Evolutionary conservation across 2,888 invertebrate species (phyloP).

Genomic region (Tachystola acroxantha): DNA sequence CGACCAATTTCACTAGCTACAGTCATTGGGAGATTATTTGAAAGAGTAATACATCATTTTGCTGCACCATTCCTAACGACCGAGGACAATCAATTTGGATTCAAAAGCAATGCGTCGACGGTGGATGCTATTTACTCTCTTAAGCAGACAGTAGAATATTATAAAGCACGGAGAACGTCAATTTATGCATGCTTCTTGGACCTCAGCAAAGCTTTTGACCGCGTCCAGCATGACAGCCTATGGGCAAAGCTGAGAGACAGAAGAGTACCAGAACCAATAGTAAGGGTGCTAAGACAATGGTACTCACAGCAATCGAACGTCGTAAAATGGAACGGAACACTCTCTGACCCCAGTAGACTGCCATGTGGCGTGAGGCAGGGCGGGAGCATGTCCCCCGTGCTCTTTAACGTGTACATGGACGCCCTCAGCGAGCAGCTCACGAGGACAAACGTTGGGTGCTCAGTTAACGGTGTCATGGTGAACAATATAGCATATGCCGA

Average conservation of each 20-base stretch:
- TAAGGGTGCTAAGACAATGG: background rate
- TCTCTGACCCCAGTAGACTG: background rate
- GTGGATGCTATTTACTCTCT: background rate
- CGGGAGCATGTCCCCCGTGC: background rate
- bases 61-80: background rate
- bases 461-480: background rate
- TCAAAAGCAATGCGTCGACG: background rate
- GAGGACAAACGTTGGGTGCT: background rate
- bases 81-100: background rate
- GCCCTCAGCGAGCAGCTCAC: background rate
- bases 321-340: background rate
- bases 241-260: background rate
- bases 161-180: background rate
- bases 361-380: constrained; percentile 1
- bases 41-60: background rate
- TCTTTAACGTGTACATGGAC: background rate
- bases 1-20: background rate
- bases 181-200: background rate
- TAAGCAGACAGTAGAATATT: background rate
- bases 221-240: background rate
- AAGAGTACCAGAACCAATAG: background rate
- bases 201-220: background rate
- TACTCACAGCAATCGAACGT: background rate
- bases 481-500: background rate
- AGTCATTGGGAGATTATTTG: background rate